Evolutionary conservation across 2,888 invertebrate genomes (phyloP).

Genomic region (Drosophila gaucha): DNA sequence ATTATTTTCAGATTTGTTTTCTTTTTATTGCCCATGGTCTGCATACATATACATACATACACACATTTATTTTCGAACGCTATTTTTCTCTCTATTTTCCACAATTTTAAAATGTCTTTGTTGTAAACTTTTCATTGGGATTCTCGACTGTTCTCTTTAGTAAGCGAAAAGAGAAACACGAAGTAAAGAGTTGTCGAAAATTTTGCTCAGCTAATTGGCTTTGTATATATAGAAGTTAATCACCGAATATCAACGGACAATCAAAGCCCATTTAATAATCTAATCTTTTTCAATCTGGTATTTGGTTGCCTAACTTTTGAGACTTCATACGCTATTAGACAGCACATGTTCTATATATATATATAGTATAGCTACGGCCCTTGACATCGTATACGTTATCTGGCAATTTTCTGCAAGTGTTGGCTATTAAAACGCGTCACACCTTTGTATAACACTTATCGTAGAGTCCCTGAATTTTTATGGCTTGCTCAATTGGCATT

Average conservation of each 20-base stretch:
- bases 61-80: constrained; percentile 70
- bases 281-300: constrained; percentile 28
- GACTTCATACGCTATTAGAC: constrained; percentile 11
- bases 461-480: constrained; percentile 27
- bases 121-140: constrained; percentile 32
- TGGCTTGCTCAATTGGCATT: constrained; percentile 28
- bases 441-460: constrained; percentile 30
- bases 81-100: constrained; percentile 51
- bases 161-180: constrained; percentile 11
- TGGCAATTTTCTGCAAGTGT: constrained; percentile 22
- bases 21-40: constrained; percentile 54
- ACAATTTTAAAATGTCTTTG: constrained; percentile 53
- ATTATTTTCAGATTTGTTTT: constrained; percentile 77
- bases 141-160: constrained; percentile 33
- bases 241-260: constrained; percentile 1
- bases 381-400: constrained; percentile 33
- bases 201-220: not conserved
- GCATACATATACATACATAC: constrained; percentile 14
- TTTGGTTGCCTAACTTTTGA: not conserved
- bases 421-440: constrained; percentile 34
- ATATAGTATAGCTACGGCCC: not conserved
- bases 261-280: constrained; percentile 17
- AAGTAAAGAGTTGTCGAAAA: not conserved
- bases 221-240: not conserved
- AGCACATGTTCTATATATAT: not conserved